Evolutionary conservation across 2,888 invertebrate species (phyloP).

Genomic region (Cremastinae sp.): DNA sequence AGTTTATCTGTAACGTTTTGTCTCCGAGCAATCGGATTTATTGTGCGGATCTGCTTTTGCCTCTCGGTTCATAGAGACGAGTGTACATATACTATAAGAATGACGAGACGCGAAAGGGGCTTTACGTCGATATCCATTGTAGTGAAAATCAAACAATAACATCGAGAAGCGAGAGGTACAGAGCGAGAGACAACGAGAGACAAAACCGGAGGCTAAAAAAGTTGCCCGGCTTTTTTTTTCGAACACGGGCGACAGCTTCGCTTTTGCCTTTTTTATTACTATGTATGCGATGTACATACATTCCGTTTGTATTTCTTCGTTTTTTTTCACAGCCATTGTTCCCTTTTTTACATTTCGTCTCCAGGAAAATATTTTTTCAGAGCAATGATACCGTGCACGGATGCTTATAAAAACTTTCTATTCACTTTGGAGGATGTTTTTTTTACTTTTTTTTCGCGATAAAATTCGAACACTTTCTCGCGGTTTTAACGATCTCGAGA

Average conservation of each 20-base stretch:
- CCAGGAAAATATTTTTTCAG: slow-evolving; percentile 23
- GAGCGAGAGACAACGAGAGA: slow-evolving; percentile 29
- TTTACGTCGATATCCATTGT: slow-evolving; percentile 51
- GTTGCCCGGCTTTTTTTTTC: slow-evolving; percentile 44
- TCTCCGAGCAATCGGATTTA: slow-evolving; percentile 39
- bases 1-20: slow-evolving; percentile 30
- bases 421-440: too few species aligned
- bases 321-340: slow-evolving; percentile 34
- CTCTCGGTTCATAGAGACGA: slow-evolving; percentile 7
- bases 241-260: slow-evolving; percentile 46
- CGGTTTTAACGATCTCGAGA: too few species aligned
- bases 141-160: slow-evolving; percentile 43
- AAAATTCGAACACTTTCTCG: too few species aligned
- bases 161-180: background rate
- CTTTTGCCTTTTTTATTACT: slow-evolving; percentile 34
- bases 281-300: too few species aligned
- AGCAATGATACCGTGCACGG: background rate
- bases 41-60: background rate
- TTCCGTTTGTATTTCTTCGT: slow-evolving; percentile 5
- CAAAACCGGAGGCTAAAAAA: slow-evolving; percentile 32
- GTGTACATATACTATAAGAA: slow-evolving; percentile 47
- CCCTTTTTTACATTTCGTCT: slow-evolving; percentile 33
- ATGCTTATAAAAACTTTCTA: slow-evolving; percentile 16
- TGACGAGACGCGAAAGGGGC: slow-evolving; percentile 50
- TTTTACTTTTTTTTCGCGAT: too few species aligned